Base-by-base conservation (phyloP, 2,113 vertebrate species). In the Tinamus guttatus region DNA sequence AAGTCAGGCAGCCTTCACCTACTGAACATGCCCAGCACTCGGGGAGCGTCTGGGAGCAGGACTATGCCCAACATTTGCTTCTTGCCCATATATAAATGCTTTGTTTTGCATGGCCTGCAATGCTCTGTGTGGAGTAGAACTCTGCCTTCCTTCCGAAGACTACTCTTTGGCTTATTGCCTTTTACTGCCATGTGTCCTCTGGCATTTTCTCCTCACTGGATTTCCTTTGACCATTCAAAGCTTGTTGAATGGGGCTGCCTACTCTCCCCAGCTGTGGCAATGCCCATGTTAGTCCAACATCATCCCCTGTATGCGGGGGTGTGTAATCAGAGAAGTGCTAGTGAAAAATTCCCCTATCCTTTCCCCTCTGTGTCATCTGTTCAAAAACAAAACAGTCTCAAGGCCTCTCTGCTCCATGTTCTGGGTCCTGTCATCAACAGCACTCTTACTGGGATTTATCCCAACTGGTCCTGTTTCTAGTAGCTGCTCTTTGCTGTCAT, bases 401-500 rank as follows among this genome's bases (percentile, higher is more conserved):
- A 88, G 62, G 22, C 51, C 56, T 47, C 1, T 1, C 56, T 88
- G 51, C 54, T 81, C 45, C 22, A 3, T 19, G 22, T 85, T 77
- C 71, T 94, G 56, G 17, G 68, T 69, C 38, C 74, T 64, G 28
- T 51, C 68, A 68, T 6, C 64, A 83, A 17, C 89, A 95, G 27
- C 41, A 28, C 14, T 81, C 41, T 87, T 13, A 73, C 13, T 10
- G 65, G 75, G 49, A 65, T 0, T 0, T 34, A 67, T 80, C 64
- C 17, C 76, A 93, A 68, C 28, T 85, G 64, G 24, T 41, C 41
- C 24, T 68, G 41, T 17, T 54, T 13, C 63, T 75, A 20, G 0
- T 1, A 49, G 38, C 45, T 92, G 80, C 34, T 92, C 43, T 28
- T 8, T 0, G 0, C 62, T 84, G 60, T 49, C 4, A 0, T 40